phyloP scores from a whole-genome alignment of 2,797 vertebrate genomes.

The Notolepis coatsorum region DNA sequence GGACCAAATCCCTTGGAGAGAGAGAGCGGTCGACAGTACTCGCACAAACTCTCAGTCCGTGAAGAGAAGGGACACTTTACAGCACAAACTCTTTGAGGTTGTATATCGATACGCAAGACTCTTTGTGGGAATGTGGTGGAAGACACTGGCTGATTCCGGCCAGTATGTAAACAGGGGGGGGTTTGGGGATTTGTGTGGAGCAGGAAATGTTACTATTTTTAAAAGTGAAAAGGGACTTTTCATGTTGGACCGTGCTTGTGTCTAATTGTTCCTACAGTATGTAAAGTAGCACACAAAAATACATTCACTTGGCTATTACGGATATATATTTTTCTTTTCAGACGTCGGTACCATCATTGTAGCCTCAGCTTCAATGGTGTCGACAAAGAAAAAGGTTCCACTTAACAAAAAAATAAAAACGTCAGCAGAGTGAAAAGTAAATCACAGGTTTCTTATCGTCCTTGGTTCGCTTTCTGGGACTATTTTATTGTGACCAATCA shows the following conservation, averaged over 20 bases:
- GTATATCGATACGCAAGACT: conserved; percentile 52
- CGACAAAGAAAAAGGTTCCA: conserved; percentile 21
- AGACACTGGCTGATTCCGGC: conserved; percentile 32
- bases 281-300: conserved; percentile 78
- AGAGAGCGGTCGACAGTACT: conserved; percentile 40
- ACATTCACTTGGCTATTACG: conserved; percentile 48
- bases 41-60: conserved; percentile 49
- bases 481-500: conserved; percentile 33
- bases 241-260: conserved; percentile 80
- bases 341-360: conserved; percentile 54
- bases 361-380: conserved; percentile 55
- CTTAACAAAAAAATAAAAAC: conserved; percentile 15
- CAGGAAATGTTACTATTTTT: conserved; percentile 74
- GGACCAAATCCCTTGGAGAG: conserved; percentile 50
- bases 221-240: conserved; percentile 76
- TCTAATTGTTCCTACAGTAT: conserved; percentile 73
- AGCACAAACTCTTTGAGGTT: conserved; percentile 73
- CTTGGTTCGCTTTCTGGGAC: conserved; percentile 20
- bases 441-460: conserved; percentile 18
- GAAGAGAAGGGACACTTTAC: conserved; percentile 52
- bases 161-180: conserved; percentile 34
- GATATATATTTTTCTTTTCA: conserved; percentile 51
- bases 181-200: conserved; percentile 39
- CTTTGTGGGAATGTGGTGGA: conserved; percentile 32
- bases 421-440: conserved; percentile 8